Evolutionary conservation across 2,797 vertebrate genomes (phyloP), one percentile per base, ranked within the genome.

Genomic region (Telmatherina bonti): DNA sequence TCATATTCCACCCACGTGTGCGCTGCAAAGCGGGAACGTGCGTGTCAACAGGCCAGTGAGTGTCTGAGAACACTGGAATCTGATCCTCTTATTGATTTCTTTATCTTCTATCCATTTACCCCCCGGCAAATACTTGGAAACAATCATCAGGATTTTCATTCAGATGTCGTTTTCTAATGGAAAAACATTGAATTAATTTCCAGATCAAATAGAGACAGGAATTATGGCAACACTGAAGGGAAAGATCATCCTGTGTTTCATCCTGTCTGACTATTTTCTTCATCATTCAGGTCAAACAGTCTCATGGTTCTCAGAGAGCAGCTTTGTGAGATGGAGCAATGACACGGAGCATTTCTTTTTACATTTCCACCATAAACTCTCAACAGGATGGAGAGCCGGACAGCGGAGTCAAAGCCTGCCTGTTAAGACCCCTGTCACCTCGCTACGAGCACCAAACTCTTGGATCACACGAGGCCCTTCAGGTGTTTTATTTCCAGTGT

Each of bases 11-110:
- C 24, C 56, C 53, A 30, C 33, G 51, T 52, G 53, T 58, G 58
- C 45, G 26, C 67, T 12, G 18, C 41, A 51, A 30, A 26, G 22
- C 13, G 12, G 47, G 62, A 22, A 10, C 76, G 51, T 29, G 62
- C 31, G 35, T 24, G 16, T 26, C 27, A 35, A 36, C 33, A 51
- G 30, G 24, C 7, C 0, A 43, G 55, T 27, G 58, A 22, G n/a
- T 27, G 18, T 49, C 33, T 51, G 11, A 24, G 18, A 51, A 8
- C 31, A 30, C 18, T 36, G 30, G 35, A 65, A 26, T 43, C 31
- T 53, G 24, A 53, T 27, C 26, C 51, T 6, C 49, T 24, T 5
- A 52, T 52, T 53, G 51, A 53, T 53, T 53, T 13, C 13, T 26
- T 52, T 5, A 12, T 52, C 49, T 52, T 52, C n/a, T 52, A 12